phyloP scores from a whole-genome alignment of 2,797 vertebrate genomes.

The Karalla daura region DNA sequence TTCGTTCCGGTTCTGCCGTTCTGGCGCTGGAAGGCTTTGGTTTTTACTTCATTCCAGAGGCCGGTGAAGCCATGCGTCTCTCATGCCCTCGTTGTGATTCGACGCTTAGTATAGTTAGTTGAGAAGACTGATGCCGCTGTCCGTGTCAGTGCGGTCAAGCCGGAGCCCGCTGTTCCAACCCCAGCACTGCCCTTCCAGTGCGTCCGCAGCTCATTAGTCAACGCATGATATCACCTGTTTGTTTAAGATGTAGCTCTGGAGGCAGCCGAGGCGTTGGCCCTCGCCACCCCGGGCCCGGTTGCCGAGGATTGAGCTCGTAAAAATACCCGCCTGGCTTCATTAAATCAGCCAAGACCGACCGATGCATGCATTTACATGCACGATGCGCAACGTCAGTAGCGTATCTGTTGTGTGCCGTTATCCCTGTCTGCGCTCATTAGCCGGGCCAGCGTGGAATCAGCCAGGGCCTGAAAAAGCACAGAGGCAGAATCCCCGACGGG shows the following conservation, averaged over 20 bases:
- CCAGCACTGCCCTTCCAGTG: too few species aligned
- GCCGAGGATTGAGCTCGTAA: not conserved
- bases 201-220: not conserved
- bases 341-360: slow-evolving; percentile 39
- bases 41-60: too few species aligned
- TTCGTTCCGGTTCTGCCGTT: too few species aligned
- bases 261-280: slow-evolving; percentile 17
- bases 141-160: too few species aligned
- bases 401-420: slow-evolving; percentile 45
- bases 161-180: too few species aligned
- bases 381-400: slow-evolving; percentile 17
- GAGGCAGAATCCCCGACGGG: slow-evolving; percentile 29
- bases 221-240: not conserved
- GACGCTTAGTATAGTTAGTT: too few species aligned
- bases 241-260: not conserved
- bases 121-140: too few species aligned
- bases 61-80: too few species aligned
- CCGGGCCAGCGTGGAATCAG: slow-evolving; percentile 42
- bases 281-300: not conserved
- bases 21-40: too few species aligned
- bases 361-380: slow-evolving; percentile 64
- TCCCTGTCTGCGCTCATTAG: slow-evolving; percentile 60
- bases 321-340: slow-evolving; percentile 51
- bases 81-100: too few species aligned
- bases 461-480: slow-evolving; percentile 39